phyloP scores from a whole-genome alignment of 2,797 vertebrate species.

The Eulemur mongoz region DNA sequence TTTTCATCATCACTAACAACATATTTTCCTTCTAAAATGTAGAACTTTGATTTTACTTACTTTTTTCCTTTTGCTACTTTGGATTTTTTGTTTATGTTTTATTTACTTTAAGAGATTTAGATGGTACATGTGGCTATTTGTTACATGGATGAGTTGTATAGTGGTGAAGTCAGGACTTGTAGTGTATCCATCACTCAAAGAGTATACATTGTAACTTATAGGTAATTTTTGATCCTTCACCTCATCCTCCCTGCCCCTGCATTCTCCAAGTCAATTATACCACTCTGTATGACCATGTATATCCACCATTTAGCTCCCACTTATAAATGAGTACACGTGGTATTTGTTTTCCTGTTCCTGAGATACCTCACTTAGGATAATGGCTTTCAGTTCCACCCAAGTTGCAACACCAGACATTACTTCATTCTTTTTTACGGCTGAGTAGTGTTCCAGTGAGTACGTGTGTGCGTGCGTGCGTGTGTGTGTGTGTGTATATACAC shows the following conservation, averaged over 20 bases:
- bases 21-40: not conserved
- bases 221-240: not conserved
- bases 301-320: not conserved
- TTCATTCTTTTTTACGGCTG: not conserved
- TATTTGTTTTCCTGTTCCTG: not conserved
- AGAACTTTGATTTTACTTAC: not conserved
- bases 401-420: not conserved
- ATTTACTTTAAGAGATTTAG: not conserved
- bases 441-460: not conserved
- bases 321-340: not conserved
- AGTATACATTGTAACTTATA: not conserved
- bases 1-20: not conserved
- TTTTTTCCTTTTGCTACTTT: not conserved
- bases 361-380: not conserved
- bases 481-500: fast-evolving
- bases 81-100: not conserved
- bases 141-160: not conserved
- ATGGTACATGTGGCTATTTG: not conserved
- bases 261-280: not conserved
- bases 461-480: too few relatives aligned
- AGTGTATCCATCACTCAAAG: not conserved
- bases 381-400: not conserved
- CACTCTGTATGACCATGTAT: not conserved
- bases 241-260: not conserved
- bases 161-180: not conserved